Percentiles rank a stretch among this genome's conserved stretches.
These are phyloP conservation scores for Hyposoter didymator DNA, from an alignment of 2,888 invertebrate genomes.

Conservation along the genomic window DNA sequence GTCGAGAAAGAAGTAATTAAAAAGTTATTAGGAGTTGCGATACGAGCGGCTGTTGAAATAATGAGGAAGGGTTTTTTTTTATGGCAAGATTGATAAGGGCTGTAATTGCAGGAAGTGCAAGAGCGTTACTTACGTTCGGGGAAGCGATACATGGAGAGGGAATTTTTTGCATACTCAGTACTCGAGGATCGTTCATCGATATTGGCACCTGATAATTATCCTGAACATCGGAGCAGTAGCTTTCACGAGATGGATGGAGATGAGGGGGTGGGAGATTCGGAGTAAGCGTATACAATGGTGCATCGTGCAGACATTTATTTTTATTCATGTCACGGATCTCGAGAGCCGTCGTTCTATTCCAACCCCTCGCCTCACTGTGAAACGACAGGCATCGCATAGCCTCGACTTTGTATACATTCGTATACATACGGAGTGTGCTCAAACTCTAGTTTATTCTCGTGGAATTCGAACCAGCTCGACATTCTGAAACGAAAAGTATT, in stretches of 20 bases:
- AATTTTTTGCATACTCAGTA: slow-evolving; percentile 18
- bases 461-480: not conserved
- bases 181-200: slow-evolving; percentile 31
- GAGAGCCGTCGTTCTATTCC: slow-evolving; percentile 57
- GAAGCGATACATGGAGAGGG: not conserved
- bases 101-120: not conserved
- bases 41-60: not conserved
- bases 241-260: slow-evolving; percentile 16
- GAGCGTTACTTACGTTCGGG: not conserved
- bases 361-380: slow-evolving; percentile 29
- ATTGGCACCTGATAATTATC: slow-evolving; percentile 44
- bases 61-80: not conserved
- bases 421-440: slow-evolving; percentile 1
- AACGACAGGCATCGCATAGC: slow-evolving; percentile 52
- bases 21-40: not conserved
- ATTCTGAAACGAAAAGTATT: not conserved
- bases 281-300: slow-evolving; percentile 37
- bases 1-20: not conserved
- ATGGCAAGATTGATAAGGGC: not conserved
- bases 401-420: slow-evolving; percentile 33
- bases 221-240: slow-evolving; percentile 26
- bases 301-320: slow-evolving; percentile 59
- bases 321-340: slow-evolving; percentile 64
- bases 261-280: not conserved
- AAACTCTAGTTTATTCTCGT: not conserved